These are phyloP conservation scores for Siderastrea radians DNA, from an alignment of 92 coral and sea anemone species.

Conservation along the genomic window DNA sequence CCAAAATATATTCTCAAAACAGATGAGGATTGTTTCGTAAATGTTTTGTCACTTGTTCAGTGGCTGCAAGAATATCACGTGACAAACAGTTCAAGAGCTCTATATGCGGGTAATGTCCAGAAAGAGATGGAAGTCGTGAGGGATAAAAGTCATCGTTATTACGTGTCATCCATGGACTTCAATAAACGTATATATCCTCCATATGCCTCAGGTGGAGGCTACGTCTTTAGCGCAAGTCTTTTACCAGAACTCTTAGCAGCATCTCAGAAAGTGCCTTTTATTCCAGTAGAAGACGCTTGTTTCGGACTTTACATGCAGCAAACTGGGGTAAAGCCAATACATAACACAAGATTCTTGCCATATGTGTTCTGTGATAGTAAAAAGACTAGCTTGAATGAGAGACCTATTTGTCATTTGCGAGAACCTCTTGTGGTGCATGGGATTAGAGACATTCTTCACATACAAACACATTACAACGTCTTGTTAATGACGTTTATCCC, in stretches of 20 bases:
- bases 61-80: constrained; percentile 76
- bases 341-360: constrained; percentile 72
- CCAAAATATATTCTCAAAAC: constrained; percentile 83
- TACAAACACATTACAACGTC: constrained; percentile 81
- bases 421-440: constrained; percentile 84
- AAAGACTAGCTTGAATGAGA: constrained; percentile 57
- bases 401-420: constrained; percentile 83
- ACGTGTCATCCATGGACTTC: constrained; percentile 59
- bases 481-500: constrained; percentile 76
- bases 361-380: constrained; percentile 69
- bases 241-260: constrained; percentile 59
- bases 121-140: constrained; percentile 69
- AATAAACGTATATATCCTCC: constrained; percentile 54
- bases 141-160: constrained; percentile 72
- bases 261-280: constrained; percentile 57
- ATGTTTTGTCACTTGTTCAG: constrained; percentile 69
- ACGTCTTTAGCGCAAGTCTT: constrained; percentile 80
- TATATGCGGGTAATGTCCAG: constrained; percentile 85
- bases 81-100: constrained; percentile 59
- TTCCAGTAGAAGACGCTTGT: constrained; percentile 89
- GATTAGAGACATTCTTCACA: constrained; percentile 54
- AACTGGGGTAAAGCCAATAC: constrained; percentile 56
- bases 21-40: constrained; percentile 87
- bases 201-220: constrained; percentile 89
- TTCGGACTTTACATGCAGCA: constrained; percentile 76